phyloP scores from a whole-genome alignment of 2,113 vertebrate species.

The Chaenogobius annularis region DNA sequence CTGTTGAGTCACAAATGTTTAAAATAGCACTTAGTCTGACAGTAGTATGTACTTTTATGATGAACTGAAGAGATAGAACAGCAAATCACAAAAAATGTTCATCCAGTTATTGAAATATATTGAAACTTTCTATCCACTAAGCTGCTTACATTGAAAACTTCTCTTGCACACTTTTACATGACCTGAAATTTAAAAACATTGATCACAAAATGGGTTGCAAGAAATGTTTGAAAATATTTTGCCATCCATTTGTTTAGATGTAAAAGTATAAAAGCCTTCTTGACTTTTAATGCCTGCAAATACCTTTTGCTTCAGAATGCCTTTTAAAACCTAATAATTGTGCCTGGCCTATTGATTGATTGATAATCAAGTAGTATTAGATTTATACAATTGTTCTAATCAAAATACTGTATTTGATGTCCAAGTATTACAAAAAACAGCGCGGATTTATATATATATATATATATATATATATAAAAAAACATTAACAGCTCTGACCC shows the following conservation, averaged over 20 bases:
- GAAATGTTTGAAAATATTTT: neutral
- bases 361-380: neutral
- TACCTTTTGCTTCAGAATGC: neutral
- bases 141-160: neutral
- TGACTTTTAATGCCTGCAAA: neutral
- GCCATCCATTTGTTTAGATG: neutral
- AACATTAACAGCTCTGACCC: too few species aligned
- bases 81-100: neutral
- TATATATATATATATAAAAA: too few species aligned
- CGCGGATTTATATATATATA: too few species aligned
- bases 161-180: neutral
- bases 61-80: neutral
- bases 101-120: neutral
- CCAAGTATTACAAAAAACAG: neutral
- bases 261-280: neutral
- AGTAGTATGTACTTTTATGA: neutral
- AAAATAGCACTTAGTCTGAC: neutral
- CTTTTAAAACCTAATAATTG: conserved; percentile 1
- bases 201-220: neutral
- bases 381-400: neutral
- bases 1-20: neutral
- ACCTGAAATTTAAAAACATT: neutral
- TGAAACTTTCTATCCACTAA: neutral
- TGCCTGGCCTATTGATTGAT: neutral
- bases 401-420: neutral